Percentiles rank a stretch among this genome's conserved stretches.
Evolutionary conservation across 2,797 vertebrate genomes (phyloP).

Genomic region (Catharus ustulatus): DNA sequence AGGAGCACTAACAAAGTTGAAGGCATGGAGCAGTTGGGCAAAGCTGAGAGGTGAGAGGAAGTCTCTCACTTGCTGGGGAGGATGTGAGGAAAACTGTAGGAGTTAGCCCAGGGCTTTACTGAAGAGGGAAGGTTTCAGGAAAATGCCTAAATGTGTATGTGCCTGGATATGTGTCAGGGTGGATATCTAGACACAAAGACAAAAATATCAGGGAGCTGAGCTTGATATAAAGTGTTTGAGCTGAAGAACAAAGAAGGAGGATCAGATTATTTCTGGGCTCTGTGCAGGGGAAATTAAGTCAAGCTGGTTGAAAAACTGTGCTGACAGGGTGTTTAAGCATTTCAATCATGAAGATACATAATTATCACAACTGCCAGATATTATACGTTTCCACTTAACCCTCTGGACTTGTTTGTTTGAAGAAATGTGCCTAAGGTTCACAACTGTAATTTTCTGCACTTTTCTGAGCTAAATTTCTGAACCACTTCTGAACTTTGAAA

Average conservation of each 20-base stretch:
- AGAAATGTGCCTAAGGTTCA: neutral
- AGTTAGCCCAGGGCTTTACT: neutral
- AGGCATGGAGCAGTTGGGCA: neutral
- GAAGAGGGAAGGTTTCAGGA: neutral
- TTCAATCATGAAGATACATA: neutral
- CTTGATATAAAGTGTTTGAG: neutral
- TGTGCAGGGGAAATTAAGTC: neutral
- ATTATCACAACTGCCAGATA: neutral
- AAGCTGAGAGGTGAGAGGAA: neutral
- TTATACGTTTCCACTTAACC: neutral
- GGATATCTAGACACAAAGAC: neutral
- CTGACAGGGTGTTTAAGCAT: neutral
- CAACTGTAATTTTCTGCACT: constrained; percentile 7
- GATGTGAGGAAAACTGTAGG: neutral
- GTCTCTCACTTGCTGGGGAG: neutral
- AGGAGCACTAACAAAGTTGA: neutral
- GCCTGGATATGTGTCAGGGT: neutral
- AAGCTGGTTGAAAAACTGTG: neutral
- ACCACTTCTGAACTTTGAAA: neutral
- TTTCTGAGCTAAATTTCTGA: constrained; percentile 5
- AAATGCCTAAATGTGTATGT: neutral
- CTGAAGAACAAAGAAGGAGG: neutral
- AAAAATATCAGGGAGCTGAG: neutral
- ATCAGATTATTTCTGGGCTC: neutral
- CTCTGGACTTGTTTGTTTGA: neutral